Conservation (phyloP, 2,797 vertebrate genomes). For the Potorous gilbertii region DNA sequence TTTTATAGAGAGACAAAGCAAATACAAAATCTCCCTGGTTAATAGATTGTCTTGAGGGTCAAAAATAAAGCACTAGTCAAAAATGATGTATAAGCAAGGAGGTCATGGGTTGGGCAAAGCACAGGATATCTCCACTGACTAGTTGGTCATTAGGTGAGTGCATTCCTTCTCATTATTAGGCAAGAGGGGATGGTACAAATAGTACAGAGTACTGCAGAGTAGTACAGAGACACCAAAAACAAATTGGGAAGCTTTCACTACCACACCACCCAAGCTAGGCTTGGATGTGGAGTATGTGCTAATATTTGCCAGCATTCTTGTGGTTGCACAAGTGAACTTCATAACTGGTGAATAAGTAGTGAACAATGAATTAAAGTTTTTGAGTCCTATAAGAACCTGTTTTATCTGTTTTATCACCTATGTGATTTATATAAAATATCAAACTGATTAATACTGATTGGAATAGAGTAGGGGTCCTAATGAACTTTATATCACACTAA, state of each 20-base stretch:
- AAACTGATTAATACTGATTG: not conserved
- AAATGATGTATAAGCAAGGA: not conserved
- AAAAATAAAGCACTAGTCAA: not conserved
- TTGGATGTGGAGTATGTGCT: not conserved
- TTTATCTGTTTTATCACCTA: not conserved
- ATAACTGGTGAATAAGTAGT: not conserved
- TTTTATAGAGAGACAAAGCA: not conserved
- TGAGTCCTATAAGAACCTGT: not conserved
- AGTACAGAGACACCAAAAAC: not conserved
- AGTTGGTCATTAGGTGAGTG: not conserved
- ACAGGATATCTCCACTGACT: not conserved
- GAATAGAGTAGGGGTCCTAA: not conserved
- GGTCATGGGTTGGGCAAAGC: not conserved
- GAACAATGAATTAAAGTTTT: not conserved
- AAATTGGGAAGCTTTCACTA: not conserved
- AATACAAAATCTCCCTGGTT: not conserved
- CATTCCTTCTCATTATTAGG: not conserved
- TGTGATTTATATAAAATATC: not conserved
- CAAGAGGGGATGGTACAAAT: not conserved
- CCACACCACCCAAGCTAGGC: not conserved
- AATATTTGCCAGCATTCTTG: not conserved
- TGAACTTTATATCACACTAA: not conserved
- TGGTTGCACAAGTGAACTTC: not conserved
- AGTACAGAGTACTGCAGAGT: no score
- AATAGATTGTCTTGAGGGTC: not conserved